Conservation (phyloP, 2,888 invertebrate species). For the Melanargia galathea region DNA sequence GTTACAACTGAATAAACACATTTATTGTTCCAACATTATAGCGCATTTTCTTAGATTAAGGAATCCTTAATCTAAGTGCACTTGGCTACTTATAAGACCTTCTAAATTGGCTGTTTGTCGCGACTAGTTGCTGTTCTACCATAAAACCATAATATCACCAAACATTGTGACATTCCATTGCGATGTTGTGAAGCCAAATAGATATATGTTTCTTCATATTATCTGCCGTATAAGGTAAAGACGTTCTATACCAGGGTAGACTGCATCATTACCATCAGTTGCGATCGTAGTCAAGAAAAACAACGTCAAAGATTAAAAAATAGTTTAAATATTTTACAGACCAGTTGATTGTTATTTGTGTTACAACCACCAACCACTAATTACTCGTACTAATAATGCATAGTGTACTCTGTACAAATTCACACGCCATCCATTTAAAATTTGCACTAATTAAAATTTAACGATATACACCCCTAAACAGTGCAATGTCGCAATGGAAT, state of each 20-base stretch:
- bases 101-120: too few species aligned
- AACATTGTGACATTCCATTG: not conserved
- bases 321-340: not conserved
- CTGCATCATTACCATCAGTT: not conserved
- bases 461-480: constrained; percentile 41
- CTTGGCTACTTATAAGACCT: too few species aligned
- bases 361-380: not conserved
- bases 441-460: constrained; percentile 27
- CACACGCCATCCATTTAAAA: constrained; percentile 19
- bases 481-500: constrained; percentile 50
- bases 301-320: not conserved
- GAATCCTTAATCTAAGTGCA: too few species aligned
- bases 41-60: too few species aligned
- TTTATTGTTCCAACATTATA: too few species aligned
- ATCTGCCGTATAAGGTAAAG: not conserved
- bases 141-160: not conserved
- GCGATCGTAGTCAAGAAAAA: not conserved
- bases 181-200: not conserved
- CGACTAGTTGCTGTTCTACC: not conserved
- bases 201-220: not conserved
- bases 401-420: constrained; percentile 2
- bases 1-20: too few species aligned
- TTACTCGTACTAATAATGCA: not conserved
- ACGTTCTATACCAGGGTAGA: not conserved
- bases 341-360: not conserved